Evolutionary conservation across 2,113 vertebrate genomes (phyloP).

Genomic region (Columba livia): DNA sequence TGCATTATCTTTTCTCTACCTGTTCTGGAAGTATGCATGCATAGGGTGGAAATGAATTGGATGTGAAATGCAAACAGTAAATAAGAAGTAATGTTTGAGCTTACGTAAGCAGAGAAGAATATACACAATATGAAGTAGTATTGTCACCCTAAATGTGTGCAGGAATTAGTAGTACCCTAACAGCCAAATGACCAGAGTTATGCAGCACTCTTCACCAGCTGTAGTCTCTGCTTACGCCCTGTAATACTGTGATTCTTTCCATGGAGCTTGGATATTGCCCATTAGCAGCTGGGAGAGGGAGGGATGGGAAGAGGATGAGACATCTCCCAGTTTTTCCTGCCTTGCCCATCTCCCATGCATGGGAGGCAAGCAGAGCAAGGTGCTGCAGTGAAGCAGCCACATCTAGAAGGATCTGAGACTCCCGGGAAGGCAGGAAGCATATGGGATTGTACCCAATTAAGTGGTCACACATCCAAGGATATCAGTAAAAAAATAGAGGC

Average conservation of each 20-base stretch:
- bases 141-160: background rate
- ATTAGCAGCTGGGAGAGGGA: background rate
- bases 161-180: background rate
- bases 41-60: slow-evolving; percentile 17
- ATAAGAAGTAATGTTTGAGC: background rate
- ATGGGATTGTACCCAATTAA: rapidly evolving
- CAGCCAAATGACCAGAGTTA: background rate
- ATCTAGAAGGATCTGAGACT: background rate
- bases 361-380: background rate
- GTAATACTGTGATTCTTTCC: background rate
- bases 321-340: background rate
- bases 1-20: background rate
- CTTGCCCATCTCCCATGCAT: background rate
- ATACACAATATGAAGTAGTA: background rate
- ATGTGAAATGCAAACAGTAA: slow-evolving; percentile 17
- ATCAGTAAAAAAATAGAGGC: background rate
- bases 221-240: background rate
- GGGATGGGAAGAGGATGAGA: background rate
- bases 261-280: background rate
- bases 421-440: background rate
- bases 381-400: background rate
- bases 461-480: background rate
- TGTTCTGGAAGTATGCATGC: background rate
- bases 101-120: background rate
- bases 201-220: background rate